phyloP scores from a whole-genome alignment of 2,113 vertebrate species.

The Callocephalon fimbriatum region DNA sequence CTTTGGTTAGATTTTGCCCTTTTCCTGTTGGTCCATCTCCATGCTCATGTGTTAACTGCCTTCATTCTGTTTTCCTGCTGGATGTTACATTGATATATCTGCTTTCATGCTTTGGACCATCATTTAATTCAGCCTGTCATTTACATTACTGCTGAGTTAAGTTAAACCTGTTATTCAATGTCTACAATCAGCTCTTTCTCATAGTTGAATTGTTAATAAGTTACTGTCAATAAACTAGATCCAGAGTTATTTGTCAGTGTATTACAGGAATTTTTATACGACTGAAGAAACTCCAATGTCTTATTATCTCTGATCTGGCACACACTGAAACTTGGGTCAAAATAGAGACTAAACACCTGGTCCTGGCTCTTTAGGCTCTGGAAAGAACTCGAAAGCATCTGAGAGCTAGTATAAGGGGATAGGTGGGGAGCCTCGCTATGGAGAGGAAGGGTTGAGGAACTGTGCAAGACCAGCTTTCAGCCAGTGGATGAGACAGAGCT shows the following conservation, averaged over 20 bases:
- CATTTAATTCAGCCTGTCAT: background rate
- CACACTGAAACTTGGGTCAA: background rate
- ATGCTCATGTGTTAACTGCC: background rate
- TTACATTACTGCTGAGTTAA: background rate
- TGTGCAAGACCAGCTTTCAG: background rate
- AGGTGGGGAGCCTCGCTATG: fast-evolving
- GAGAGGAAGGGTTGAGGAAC: background rate
- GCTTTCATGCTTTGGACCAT: background rate
- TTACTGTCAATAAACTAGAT: background rate
- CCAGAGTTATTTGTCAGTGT: background rate
- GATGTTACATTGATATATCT: background rate
- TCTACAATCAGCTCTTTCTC: background rate
- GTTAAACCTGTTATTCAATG: background rate
- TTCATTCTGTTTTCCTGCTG: background rate
- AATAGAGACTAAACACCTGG: background rate
- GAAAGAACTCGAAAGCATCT: background rate
- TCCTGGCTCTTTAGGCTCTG: background rate
- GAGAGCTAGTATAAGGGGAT: background rate
- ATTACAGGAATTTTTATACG: background rate
- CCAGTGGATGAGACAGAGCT: background rate
- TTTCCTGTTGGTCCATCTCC: background rate
- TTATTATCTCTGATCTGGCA: background rate
- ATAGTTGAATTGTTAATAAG: background rate
- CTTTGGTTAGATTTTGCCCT: background rate
- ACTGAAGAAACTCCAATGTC: background rate